Base-by-base conservation (phyloP, 2,888 invertebrate genomes). In the Merodon equestris region DNA sequence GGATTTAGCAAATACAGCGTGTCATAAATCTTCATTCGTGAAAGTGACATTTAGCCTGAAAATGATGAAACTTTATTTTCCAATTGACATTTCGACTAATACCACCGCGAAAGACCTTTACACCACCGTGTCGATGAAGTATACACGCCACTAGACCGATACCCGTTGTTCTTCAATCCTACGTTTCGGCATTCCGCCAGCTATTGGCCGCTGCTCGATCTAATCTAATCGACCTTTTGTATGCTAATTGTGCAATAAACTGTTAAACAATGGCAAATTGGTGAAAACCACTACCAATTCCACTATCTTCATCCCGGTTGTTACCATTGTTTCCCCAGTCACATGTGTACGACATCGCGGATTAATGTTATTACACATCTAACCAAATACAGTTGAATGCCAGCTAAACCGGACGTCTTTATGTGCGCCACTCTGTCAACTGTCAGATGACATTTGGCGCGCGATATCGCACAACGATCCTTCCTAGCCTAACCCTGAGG, bases 161-260 rank as follows among this genome's bases (percentile, higher is more conserved):
- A 15, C 48, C 44, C 56, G 50, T 60, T 48, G 64, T 57, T 63
- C 40, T 40, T n/a, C 40, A 10, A 2, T n/a, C 9, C 40, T 3
- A 40, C 10, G 10, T 40, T 40, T 3, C 40, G 40, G 3, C 40
- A 40, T n/a, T 40, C 40, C 5, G 40, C 10, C 2, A 40, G n/a
- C 40, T 10, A n/a, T 40, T 40, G 10, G 40, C n/a, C n/a, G 36
- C 40, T 58, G 34, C 50, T 27, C 44, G 45, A 53, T 38, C 58
- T 74, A 60, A 70, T 74, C 73, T 74, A 70, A 60, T 68, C 60
- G 74, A 79, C 74, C 79, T 74, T 79, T 79, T 73, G 68, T 74
- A 74, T 70, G 70, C 58, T 74, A 70, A 70, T 68, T 68, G 54
- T 79, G 68, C 44, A 70, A 68, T 70, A 68, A 79, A 70, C 45